Evolutionary conservation across 2,888 invertebrate genomes (phyloP), one percentile per base, ranked within the genome.

Genomic region (Erebia epiphron): DNA sequence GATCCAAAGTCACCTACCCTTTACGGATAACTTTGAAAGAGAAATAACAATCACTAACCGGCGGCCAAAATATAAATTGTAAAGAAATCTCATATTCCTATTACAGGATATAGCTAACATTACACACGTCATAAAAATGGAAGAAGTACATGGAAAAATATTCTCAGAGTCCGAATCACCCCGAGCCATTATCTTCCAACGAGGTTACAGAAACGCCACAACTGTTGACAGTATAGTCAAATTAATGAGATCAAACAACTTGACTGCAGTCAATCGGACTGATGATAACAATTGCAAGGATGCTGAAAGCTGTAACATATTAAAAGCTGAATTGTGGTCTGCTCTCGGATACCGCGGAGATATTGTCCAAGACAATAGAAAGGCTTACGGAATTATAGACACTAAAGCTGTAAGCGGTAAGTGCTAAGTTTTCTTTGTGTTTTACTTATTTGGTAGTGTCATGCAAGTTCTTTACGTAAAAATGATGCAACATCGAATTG

Each of bases 381-480:
- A 84, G 75, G 81, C 90, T 1, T 92, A 93, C 64, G 95, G 95
- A 60, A 89, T 94, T 67, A 94, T 95, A 73, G 95, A 95, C 75
- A 94, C 94, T 2, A 95, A 95, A 83, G 85, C 94, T 68, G 82
- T 94, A 16, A 83, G 85, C 71, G 92, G 94, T 87, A 83, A 90
- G 89, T 68, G 49, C 7, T 16, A 43, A 43, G 43, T 43, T 46
- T 10, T 10, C 43, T 10, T 46, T 46, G 10, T 46, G 11, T 10
- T 46, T 2, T 1, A 21, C 2, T 21, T 21, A 1, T 21, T 21
- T 21, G 1, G 11, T 46, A 46, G 46, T 3, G 10, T 10, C 10
- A 43, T 1, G 8, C 9, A 41, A 9, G 41, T 1, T n/a, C 26
- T 57, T 58, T 26, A 80, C 66, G 16, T 52, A 58, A 57, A 35